These are phyloP conservation scores for Tiliacea aurago DNA, from an alignment of 2,888 invertebrate species.

Conservation along the genomic window DNA sequence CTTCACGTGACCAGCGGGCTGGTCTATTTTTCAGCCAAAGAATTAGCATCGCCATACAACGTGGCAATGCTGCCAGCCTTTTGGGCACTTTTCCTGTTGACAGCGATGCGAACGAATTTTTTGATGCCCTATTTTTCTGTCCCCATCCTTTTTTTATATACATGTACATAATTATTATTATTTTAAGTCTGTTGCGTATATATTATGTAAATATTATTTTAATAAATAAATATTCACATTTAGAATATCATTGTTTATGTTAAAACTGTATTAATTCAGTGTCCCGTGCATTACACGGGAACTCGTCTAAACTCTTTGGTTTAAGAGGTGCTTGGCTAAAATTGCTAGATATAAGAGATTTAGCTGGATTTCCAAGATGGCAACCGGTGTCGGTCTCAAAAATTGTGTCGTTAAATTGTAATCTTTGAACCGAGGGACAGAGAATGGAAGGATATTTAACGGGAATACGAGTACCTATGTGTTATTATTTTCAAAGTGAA, in stretches of 20 bases:
- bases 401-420: slow-evolving; percentile 54
- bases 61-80: no score
- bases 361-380: slow-evolving; percentile 45
- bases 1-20: no score
- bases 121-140: no score
- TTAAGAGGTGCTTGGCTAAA: slow-evolving; percentile 44
- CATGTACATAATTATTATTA: no score
- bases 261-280: slow-evolving; percentile 4
- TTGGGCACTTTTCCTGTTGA: no score
- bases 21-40: no score
- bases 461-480: background rate
- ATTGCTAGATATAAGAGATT: slow-evolving; percentile 57
- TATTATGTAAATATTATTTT: no score
- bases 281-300: background rate
- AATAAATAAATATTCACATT: no score
- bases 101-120: no score
- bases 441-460: slow-evolving; percentile 15
- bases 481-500: slow-evolving; percentile 10
- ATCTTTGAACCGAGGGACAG: slow-evolving; percentile 41
- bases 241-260: background rate
- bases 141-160: no score
- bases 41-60: no score
- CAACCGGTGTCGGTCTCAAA: slow-evolving; percentile 40
- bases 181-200: no score
- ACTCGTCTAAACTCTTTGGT: slow-evolving; percentile 26